Conservation (phyloP, 53 echinoderm and acorn worm genomes). For the Hippasteria phrygiana region DNA sequence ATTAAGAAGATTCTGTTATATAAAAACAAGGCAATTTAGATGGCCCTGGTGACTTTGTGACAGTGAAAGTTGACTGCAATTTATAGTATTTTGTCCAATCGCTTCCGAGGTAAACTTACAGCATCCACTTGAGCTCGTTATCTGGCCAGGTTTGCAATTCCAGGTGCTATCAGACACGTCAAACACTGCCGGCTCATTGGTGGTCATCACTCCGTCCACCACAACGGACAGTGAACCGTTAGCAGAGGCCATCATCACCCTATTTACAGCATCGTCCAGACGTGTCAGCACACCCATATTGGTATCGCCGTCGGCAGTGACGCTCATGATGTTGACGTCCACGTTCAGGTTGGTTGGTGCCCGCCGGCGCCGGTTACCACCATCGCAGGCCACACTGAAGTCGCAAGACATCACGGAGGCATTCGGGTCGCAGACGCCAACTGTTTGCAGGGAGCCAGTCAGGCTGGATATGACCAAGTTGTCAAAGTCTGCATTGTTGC, state of each 20-base stretch:
- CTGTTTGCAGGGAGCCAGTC: constrained; percentile 2
- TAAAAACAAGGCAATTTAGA: too few species aligned
- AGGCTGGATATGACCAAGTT: constrained; percentile 37
- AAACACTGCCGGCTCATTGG: background rate
- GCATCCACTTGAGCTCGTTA: constrained; percentile 29
- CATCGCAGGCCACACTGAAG: background rate
- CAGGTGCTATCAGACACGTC: constrained; percentile 21
- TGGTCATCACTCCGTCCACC: constrained; percentile 21
- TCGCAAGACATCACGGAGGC: background rate
- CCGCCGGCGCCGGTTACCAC: constrained; percentile 11
- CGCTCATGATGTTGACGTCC: constrained; percentile 64
- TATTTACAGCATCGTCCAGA: constrained; percentile 41
- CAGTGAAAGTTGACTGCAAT: too few species aligned
- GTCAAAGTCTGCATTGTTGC: background rate
- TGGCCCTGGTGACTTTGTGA: too few species aligned
- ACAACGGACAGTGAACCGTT: constrained; percentile 17
- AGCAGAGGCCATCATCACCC: constrained; percentile 15
- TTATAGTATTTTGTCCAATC: too few species aligned
- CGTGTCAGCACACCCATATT: constrained; percentile 5
- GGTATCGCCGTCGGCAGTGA: background rate
- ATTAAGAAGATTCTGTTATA: too few species aligned
- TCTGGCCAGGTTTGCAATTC: constrained; percentile 67
- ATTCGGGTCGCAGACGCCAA: constrained; percentile 25
- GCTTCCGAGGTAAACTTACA: too few species aligned
- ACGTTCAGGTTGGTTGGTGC: constrained; percentile 57